Base-by-base conservation (phyloP, 2,888 invertebrate genomes). In the Tetragonisca angustula region DNA sequence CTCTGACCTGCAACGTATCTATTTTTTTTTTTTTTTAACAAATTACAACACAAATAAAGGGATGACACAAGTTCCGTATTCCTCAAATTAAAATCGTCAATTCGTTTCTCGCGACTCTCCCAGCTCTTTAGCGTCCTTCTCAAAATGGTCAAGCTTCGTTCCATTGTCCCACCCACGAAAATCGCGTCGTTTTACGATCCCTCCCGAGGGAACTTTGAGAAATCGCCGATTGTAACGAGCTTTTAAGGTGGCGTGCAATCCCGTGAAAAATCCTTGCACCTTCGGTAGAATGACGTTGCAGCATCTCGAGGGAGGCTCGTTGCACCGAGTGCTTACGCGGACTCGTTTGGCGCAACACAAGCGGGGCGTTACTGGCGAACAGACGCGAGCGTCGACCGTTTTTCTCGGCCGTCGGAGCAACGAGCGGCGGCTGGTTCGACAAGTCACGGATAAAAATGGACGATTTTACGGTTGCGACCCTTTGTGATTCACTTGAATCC, bases 231-330 rank as follows among this genome's bases (percentile, higher is more conserved):
- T 72, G 74, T 89, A 87, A 89, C 86, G 83, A 89, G 83, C 75
- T 87, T 83, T 86, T 82, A 83, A 90, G 81, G 83, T 65, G 85
- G 82, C 90, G 89, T 89, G 89, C 90, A 85, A 92, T 91, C 91
- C 91, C 91, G 92, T 93, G 92, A 93, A 93, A 93, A 89, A 91
- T 92, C 91, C 92, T 93, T 90, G 90, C 91, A 91, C 93, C 90
- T 92, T 72, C 54, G 73, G 71, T 64, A 17, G 69, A 73, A 86
- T 89, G 89, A 89, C 86, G 81, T 19, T 71, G 89, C 87, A 79
- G 61, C 78, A 76, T 75, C 43, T 43, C 54, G 43, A 77, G 52
- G 81, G 79, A 76, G 74, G 76, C 70, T 81, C 69, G 62, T 56
- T 81, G 82, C 83, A 83, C 65, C 83, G 83, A 81, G 78, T 67